Evolutionary conservation across 2,888 invertebrate species (phyloP).

Genomic region (Acronicta alni): DNA sequence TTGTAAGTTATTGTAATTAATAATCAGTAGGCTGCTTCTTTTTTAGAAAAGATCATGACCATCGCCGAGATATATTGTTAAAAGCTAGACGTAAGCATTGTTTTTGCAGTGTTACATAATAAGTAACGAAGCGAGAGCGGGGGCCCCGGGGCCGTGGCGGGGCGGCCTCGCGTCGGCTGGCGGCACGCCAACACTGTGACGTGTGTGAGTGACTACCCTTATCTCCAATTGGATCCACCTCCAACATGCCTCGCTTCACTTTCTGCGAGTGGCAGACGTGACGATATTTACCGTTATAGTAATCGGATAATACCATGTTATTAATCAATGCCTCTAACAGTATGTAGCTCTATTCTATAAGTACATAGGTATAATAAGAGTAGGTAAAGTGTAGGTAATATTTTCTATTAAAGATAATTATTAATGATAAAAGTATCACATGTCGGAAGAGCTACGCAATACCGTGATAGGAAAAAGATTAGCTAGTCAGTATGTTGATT

Average conservation of each 20-base stretch:
- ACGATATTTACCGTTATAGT: slow-evolving; percentile 46
- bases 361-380: no score
- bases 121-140: slow-evolving; percentile 60
- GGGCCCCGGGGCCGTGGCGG: slow-evolving; percentile 47
- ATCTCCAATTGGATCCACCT: slow-evolving; percentile 69
- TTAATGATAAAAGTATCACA: no score
- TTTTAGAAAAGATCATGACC: no score
- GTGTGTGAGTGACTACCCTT: slow-evolving; percentile 67
- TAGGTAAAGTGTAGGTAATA: neutral
- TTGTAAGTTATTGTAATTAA: no score
- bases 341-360: slow-evolving; percentile 14
- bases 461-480: no score
- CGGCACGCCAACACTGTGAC: slow-evolving; percentile 74
- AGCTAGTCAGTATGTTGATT: no score
- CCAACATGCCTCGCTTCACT: slow-evolving; percentile 67
- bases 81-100: slow-evolving; percentile 1
- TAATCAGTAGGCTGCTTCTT: no score
- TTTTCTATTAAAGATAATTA: neutral
- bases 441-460: no score
- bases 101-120: slow-evolving; percentile 68
- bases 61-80: no score
- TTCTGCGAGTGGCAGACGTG: slow-evolving; percentile 50
- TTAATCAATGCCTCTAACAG: slow-evolving; percentile 36
- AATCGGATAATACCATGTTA: slow-evolving; percentile 24
- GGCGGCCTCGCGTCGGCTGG: slow-evolving; percentile 67